Evolutionary conservation across 2,888 invertebrate species (phyloP).

Genomic region (Drosophila kanekoi): DNA sequence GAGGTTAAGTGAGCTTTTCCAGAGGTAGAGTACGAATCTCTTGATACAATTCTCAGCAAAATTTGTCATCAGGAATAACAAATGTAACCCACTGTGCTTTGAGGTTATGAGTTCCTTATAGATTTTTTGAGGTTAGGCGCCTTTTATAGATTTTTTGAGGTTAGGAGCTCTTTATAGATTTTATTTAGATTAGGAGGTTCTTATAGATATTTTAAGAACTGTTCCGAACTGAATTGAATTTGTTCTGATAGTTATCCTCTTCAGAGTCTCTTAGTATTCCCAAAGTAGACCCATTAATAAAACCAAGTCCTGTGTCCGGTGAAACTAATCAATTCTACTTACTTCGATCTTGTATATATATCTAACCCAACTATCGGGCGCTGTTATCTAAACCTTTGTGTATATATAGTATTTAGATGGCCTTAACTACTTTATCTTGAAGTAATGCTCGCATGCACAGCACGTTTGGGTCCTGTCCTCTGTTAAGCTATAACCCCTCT

Average conservation of each 20-base stretch:
- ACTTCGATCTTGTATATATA: constrained; percentile 6
- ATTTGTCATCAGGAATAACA: too few species aligned
- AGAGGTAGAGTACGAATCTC: too few species aligned
- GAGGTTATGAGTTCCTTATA: too few species aligned
- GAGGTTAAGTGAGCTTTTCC: too few species aligned
- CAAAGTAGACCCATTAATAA: neutral
- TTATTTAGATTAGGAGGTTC: neutral
- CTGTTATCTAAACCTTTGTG: neutral
- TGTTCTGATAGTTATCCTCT: too few species aligned
- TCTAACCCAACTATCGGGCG: constrained; percentile 12
- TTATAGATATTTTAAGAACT: too few species aligned
- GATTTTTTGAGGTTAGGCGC: too few species aligned
- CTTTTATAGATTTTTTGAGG: neutral
- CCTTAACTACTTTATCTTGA: neutral
- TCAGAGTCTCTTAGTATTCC: too few species aligned
- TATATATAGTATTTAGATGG: neutral
- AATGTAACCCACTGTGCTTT: too few species aligned
- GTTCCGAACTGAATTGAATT: too few species aligned
- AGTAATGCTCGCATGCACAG: constrained; percentile 36
- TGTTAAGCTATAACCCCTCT: neutral
- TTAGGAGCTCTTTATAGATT: neutral
- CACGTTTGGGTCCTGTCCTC: neutral
- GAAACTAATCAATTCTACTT: constrained; percentile 12
- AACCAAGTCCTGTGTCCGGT: neutral
- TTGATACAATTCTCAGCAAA: too few species aligned